These are phyloP conservation scores for Morone saxatilis DNA, from an alignment of 2,113 vertebrate genomes.

Conservation along the genomic window DNA sequence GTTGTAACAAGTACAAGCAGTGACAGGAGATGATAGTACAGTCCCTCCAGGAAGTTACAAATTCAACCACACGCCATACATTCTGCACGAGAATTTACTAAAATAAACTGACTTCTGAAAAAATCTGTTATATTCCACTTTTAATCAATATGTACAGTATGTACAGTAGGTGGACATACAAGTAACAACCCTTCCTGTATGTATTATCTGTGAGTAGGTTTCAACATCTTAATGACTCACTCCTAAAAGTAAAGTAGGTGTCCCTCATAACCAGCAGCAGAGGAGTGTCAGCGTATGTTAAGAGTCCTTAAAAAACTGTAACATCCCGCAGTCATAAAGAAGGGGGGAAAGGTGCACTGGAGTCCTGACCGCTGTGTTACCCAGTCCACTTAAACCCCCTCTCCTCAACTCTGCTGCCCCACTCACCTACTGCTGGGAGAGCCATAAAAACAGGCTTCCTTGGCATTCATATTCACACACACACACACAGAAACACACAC, in stretches of 20 bases:
- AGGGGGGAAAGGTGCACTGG: constrained; percentile 2
- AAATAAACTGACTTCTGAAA: too few relatives aligned
- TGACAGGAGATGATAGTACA: too few relatives aligned
- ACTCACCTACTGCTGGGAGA: constrained; percentile 48
- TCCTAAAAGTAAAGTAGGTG: neutral
- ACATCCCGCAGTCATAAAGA: constrained; percentile 45
- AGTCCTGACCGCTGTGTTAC: constrained; percentile 39
- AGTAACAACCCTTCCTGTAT: too few relatives aligned
- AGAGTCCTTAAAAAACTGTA: constrained; percentile 38
- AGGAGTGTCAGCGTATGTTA: constrained; percentile 4
- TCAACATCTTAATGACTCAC: neutral
- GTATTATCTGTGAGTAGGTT: neutral
- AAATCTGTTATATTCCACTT: too few relatives aligned
- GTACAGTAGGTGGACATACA: too few relatives aligned
- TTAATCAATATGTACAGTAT: too few relatives aligned
- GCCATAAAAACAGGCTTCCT: constrained; percentile 47
- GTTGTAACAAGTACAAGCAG: neutral
- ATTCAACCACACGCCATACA: too few relatives aligned
- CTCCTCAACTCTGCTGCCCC: constrained; percentile 16
- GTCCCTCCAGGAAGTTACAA: too few relatives aligned
- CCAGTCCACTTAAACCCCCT: constrained; percentile 10
- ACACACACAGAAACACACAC: constrained; percentile 1
- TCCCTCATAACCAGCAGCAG: neutral
- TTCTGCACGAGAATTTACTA: too few relatives aligned
- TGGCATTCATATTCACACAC: constrained; percentile 1